phyloP scores from a whole-genome alignment of 2,888 invertebrate species.

The Bombylius discolor region DNA sequence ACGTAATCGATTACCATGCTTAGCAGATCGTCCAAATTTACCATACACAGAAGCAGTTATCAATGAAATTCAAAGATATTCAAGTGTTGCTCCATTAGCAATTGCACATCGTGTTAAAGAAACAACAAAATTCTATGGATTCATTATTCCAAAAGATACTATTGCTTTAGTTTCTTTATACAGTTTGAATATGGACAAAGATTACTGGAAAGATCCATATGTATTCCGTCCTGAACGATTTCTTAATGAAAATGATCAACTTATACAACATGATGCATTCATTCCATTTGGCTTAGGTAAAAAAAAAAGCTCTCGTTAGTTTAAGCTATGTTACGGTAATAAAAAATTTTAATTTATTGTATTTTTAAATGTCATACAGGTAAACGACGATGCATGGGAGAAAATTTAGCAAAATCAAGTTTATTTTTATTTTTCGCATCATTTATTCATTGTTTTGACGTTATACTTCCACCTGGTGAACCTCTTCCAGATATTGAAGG shows the following conservation, averaged over 20 bases:
- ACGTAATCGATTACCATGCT: slow-evolving; percentile 30
- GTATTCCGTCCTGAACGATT: slow-evolving; percentile 50
- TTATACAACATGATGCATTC: slow-evolving; percentile 42
- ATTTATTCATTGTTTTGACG: slow-evolving; percentile 42
- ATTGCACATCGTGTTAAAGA: slow-evolving; percentile 28
- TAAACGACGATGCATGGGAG: slow-evolving; percentile 47
- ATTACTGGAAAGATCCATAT: slow-evolving; percentile 45
- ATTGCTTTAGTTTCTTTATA: slow-evolving; percentile 43
- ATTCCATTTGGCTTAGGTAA: slow-evolving; percentile 56
- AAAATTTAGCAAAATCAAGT: slow-evolving; percentile 47
- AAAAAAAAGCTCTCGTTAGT: slow-evolving; percentile 5
- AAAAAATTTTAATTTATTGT: neutral
- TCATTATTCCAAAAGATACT: slow-evolving; percentile 40
- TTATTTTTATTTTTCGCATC: slow-evolving; percentile 46
- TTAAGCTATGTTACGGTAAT: neutral
- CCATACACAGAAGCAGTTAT: slow-evolving; percentile 44
- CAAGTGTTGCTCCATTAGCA: slow-evolving; percentile 35
- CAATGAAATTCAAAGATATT: slow-evolving; percentile 39
- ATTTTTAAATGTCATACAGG: slow-evolving; percentile 6
- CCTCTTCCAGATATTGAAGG: slow-evolving; percentile 22
- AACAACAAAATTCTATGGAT: slow-evolving; percentile 35
- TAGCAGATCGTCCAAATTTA: slow-evolving; percentile 38
- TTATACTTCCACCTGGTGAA: slow-evolving; percentile 24
- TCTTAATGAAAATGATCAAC: slow-evolving; percentile 40
- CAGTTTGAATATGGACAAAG: slow-evolving; percentile 40